Conservation (phyloP, 2,888 invertebrate genomes). For the Caenorhabditis sp. region DNA sequence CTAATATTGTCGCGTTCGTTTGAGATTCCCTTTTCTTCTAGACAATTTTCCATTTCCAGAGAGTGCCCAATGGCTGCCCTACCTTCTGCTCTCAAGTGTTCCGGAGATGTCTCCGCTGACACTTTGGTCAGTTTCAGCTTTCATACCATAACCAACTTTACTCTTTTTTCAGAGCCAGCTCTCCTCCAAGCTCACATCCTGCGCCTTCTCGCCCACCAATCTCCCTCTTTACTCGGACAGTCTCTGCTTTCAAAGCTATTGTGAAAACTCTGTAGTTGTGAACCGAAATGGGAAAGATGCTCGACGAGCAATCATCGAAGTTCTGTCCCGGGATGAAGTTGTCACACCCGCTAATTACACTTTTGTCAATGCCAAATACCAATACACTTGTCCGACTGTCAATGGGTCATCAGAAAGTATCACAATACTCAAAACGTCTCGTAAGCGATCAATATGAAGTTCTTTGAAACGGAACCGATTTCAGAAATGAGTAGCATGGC, state of each 20-base stretch:
- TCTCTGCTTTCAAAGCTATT: conserved; percentile 58
- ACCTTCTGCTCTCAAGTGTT: conserved; percentile 22
- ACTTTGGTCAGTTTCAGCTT: neutral
- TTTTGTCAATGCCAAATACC: conserved; percentile 40
- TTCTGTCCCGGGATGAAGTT: conserved; percentile 32
- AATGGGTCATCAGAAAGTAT: neutral
- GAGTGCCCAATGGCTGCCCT: conserved; percentile 45
- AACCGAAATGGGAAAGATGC: conserved; percentile 13
- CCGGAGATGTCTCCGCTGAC: conserved; percentile 2
- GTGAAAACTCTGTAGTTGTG: conserved; percentile 53
- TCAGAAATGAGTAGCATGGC: conserved; percentile 44
- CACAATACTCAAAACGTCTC: conserved; percentile 10
- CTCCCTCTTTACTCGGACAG: conserved; percentile 44
- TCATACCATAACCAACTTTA: neutral
- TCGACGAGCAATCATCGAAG: conserved; percentile 29
- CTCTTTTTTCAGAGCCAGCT: conserved; percentile 18
- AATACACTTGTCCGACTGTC: conserved; percentile 2
- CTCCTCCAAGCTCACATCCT: conserved; percentile 24
- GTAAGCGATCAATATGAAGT: neutral
- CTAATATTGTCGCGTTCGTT: conserved; percentile 18
- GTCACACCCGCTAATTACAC: conserved; percentile 12
- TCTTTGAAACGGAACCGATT: neutral
- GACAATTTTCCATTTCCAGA: too few relatives aligned
- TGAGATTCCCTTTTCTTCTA: too few relatives aligned
- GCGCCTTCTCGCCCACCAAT: conserved; percentile 26